Conservation (phyloP, 2,888 invertebrate genomes). For the Melitaea athalia region DNA sequence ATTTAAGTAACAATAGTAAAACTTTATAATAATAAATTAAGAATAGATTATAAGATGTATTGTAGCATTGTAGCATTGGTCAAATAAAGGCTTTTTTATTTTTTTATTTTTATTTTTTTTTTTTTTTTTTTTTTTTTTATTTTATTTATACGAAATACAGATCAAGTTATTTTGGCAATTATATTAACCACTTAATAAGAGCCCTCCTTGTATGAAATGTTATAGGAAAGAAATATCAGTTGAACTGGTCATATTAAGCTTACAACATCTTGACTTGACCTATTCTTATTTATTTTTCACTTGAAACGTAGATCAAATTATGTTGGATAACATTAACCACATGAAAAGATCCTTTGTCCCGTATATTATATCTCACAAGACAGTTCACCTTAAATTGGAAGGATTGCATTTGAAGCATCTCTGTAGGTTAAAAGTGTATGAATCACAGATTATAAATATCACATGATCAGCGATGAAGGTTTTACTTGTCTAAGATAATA, state of each 20-base stretch:
- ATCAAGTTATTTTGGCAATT: conserved; percentile 21
- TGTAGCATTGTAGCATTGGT: too few species aligned
- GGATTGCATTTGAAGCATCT: conserved; percentile 33
- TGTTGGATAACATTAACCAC: conserved; percentile 4
- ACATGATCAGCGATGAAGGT: conserved; percentile 4
- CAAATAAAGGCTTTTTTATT: too few species aligned
- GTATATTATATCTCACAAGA: neutral
- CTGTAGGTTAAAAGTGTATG: conserved; percentile 18
- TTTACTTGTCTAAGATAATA: neutral
- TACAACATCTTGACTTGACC: conserved; percentile 15
- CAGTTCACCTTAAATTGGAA: conserved; percentile 16
- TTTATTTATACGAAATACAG: conserved; percentile 25
- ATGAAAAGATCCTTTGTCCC: neutral
- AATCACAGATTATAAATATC: conserved; percentile 14
- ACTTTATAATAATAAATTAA: too few species aligned
- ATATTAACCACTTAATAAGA: conserved; percentile 16
- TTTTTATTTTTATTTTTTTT: too few species aligned
- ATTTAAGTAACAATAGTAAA: too few species aligned
- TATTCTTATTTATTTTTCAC: neutral
- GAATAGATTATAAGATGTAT: too few species aligned
- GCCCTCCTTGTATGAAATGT: neutral
- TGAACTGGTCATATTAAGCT: conserved; percentile 18
- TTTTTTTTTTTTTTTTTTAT: too few species aligned
- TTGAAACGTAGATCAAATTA: conserved; percentile 6
- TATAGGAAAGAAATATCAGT: neutral